Base-by-base conservation (phyloP, 2,797 vertebrate species). In the Dallia pectoralis region DNA sequence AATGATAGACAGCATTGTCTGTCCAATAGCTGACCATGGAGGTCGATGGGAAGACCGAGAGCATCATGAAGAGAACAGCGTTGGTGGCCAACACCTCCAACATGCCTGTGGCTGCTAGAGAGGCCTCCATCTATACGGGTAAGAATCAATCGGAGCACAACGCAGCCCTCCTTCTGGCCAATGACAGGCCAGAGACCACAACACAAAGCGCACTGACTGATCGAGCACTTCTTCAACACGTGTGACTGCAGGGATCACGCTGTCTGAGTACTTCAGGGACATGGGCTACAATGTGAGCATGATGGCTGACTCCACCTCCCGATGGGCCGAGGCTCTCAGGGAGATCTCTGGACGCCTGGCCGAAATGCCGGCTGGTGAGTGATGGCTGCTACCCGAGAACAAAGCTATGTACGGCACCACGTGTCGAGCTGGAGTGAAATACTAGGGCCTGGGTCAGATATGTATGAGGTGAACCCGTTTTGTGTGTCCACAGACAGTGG, bases 201-300 rank as follows among this genome's bases (percentile, higher is more conserved):
- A 25, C 53, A 25, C 25, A 3, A 22, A 59, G n/a, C 53, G 14
- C 53, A 25, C 22, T 22, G 6, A 16, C 25, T 22, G 27, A 15
- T 68, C 7, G 9, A 12, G 15, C 14, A 29, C n/a, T 49, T 27
- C 7, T 47, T 25, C 1, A 14, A 0, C 18, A 8, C 75, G 74
- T 63, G 1, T 18, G 44, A 73, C 80, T 75, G 29, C 85, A 99
- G 98, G 98, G 33, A 99, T 99, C 90, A 99, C 98, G 0, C 90
- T 99, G 67, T 99, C 98, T 0, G 98, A 99, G 81, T 99, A 99
- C 88, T 99, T 99, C 90, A 91, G 98, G 73, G 98, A 99, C 84
- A 99, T 99, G 98, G 98, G 98, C 64, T 99, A 99, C 85, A 93
- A 99, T 0, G 97, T 99, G 87, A 99, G 98, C 83, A 99, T 99